phyloP scores from a whole-genome alignment of 2,888 invertebrate species.

The Zonitis immaculata region DNA sequence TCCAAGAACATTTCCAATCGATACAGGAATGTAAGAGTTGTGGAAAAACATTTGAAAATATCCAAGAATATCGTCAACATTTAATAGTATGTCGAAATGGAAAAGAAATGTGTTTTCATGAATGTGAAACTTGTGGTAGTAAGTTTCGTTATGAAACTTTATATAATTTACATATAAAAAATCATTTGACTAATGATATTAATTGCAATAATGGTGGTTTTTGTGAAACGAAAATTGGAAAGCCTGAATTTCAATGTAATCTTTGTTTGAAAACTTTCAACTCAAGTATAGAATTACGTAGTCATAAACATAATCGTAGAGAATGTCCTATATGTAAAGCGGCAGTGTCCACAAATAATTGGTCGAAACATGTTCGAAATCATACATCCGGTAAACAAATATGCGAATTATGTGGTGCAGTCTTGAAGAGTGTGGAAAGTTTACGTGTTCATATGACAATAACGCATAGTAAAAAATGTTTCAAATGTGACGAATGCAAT shows the following conservation, averaged over 20 bases:
- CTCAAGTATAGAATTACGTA: constrained; percentile 19
- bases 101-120: too few species aligned
- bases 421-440: constrained; percentile 8
- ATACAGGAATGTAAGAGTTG: constrained; percentile 7
- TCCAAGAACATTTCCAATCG: constrained; percentile 6
- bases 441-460: constrained; percentile 5
- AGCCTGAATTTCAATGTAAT: not conserved
- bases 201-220: not conserved
- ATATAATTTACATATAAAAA: constrained; percentile 7
- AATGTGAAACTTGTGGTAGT: constrained; percentile 2
- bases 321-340: constrained; percentile 35
- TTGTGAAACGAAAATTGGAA: constrained; percentile 1
- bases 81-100: not conserved
- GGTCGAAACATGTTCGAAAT: constrained; percentile 33
- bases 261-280: not conserved
- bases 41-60: constrained; percentile 1
- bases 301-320: constrained; percentile 30
- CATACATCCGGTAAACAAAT: constrained; percentile 33
- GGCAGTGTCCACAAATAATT: constrained; percentile 32
- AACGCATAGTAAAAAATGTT: constrained; percentile 38
- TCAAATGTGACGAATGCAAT: constrained; percentile 40
- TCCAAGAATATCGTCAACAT: constrained; percentile 3
- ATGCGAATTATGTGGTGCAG: constrained; percentile 38
- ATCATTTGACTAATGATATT: not conserved
- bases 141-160: constrained; percentile 9